These are phyloP conservation scores for Phymastichus coffea DNA, from an alignment of 1,140 invertebrate species.

Conservation along the genomic window DNA sequence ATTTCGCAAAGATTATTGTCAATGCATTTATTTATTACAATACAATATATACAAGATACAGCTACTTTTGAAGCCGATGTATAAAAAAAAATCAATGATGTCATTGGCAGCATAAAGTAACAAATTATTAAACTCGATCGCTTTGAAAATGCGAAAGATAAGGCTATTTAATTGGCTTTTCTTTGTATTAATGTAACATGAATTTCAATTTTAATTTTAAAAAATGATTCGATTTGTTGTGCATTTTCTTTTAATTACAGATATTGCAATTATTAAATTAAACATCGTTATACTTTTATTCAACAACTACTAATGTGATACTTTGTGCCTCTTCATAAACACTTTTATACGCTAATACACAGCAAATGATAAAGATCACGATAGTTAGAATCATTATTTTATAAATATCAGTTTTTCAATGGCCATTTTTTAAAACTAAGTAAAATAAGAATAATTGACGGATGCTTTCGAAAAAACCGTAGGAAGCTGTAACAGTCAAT, in stretches of 20 bases:
- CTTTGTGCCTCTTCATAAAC: too few relatives aligned
- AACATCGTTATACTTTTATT: too few relatives aligned
- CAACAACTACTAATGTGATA: too few relatives aligned
- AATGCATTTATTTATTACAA: slow-evolving; percentile 48
- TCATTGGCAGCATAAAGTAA: slow-evolving; percentile 32
- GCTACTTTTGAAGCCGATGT: slow-evolving; percentile 36
- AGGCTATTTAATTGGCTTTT: slow-evolving; percentile 12
- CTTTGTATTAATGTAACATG: too few relatives aligned
- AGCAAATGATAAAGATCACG: too few relatives aligned
- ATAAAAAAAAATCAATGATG: slow-evolving; percentile 33
- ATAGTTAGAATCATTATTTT: too few relatives aligned
- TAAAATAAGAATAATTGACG: slow-evolving; percentile 7
- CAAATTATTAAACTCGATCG: slow-evolving; percentile 12
- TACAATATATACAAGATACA: slow-evolving; percentile 48
- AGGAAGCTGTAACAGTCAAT: background rate
- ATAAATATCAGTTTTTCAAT: too few relatives aligned
- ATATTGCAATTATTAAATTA: background rate
- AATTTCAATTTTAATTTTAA: too few relatives aligned
- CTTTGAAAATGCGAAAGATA: slow-evolving; percentile 1
- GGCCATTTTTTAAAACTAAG: slow-evolving; percentile 3
- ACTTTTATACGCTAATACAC: too few relatives aligned
- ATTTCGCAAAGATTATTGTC: too few relatives aligned
- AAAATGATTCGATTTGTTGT: too few relatives aligned
- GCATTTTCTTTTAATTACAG: too few relatives aligned
- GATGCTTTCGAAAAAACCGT: background rate